Base-by-base conservation (phyloP, 2,888 invertebrate genomes). In the Temnothorax rugatulus region DNA sequence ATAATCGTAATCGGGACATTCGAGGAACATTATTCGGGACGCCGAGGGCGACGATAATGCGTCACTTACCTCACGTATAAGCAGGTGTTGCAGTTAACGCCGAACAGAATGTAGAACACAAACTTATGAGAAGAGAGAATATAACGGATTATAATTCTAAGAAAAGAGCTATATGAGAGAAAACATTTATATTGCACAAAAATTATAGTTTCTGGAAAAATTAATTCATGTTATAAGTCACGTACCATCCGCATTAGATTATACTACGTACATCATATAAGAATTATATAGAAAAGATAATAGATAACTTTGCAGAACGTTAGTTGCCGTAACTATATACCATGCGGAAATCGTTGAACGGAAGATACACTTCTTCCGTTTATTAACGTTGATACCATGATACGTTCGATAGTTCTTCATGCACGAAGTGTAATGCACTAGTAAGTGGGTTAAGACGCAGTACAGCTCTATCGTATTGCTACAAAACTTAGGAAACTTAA, bases 401-500 rank as follows among this genome's bases (percentile, higher is more conserved):
- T 76, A 52, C 52, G 52, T 77, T 77, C 73, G 52, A 77, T 77
- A 77, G 9, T 77, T 77, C 41, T 54, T 64, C 34, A 75, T 64
- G 52, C 52, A 38, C 4, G 38, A 29, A 29, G 29, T 29, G 29
- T 29, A 29, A 29, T 29, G 29, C 29, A 52, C 52, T 77, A 50
- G 15, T 71, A 77, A 77, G 52, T 77, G 9, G 76, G 71, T 77
- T 77, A 77, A 76, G 71, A 52, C 50, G 52, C 64, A 63, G 11
- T 77, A 52, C 15, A 52, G 41, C 52, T 71, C 29, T 54, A 77
- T 13, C n/a, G 13, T 57, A 73, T 52, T 54, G 29, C n/a, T n/a
- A 9, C 9, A 77, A 52, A 77, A 54, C 50, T 54, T 50, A 38
- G 25, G 41, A 54, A 47, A 15, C 47, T 76, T 76, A 68, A 34